phyloP scores from a whole-genome alignment of 1,140 invertebrate species.

The Trinorchestia longiramus region DNA sequence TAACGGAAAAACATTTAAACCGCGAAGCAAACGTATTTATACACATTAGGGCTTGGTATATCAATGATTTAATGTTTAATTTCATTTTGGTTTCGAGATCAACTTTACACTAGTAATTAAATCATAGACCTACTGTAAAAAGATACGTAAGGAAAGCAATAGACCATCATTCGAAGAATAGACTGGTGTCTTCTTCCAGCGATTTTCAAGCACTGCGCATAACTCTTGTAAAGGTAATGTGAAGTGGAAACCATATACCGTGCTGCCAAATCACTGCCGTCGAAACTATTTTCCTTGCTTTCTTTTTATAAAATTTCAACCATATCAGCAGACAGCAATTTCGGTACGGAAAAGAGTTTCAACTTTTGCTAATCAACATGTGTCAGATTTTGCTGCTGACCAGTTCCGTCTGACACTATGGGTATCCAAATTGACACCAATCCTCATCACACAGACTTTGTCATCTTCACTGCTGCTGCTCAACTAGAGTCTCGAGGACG shows the following conservation, averaged over 20 bases:
- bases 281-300: not conserved
- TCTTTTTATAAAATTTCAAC: not conserved
- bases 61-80: too few relatives aligned
- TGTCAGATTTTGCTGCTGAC: not conserved
- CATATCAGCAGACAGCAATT: not conserved
- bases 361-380: not conserved
- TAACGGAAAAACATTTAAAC: too few relatives aligned
- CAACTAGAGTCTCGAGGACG: not conserved
- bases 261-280: not conserved
- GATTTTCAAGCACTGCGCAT: not conserved
- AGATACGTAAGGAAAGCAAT: not conserved
- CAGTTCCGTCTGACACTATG: not conserved
- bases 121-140: not conserved
- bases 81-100: not conserved
- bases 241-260: not conserved
- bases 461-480: not conserved
- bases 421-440: not conserved
- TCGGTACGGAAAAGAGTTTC: not conserved
- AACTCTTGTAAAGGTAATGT: not conserved
- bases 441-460: not conserved
- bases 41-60: too few relatives aligned
- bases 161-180: not conserved
- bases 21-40: too few relatives aligned
- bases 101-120: not conserved
- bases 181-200: not conserved